Base-by-base conservation (phyloP, 2,797 vertebrate genomes). In the Rhinatrema bivittatum region DNA sequence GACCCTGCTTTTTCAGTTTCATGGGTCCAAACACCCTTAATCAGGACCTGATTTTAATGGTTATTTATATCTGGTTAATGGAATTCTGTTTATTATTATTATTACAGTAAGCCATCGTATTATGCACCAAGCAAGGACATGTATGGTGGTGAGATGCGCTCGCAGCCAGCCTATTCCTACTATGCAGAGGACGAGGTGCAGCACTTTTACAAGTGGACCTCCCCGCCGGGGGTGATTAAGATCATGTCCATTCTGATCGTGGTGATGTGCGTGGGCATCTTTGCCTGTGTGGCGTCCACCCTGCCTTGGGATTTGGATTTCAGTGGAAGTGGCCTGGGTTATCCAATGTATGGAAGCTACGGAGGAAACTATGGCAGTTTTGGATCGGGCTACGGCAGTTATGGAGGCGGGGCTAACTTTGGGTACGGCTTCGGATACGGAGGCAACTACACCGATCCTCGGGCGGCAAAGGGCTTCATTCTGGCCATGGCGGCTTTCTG, bases 161-260 rank as follows among this genome's bases (percentile, higher is more conserved):
- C 85, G 13, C 84, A 87, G 36, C 88, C 85, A 1, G 72, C 76
- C 0, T 86, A 65, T 36, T 84, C 88, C 8, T 84, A 87, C 62
- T 87, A 91, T 57, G 83, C 79, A 1, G 75, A 75, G 4, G 84
- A 91, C 10, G 69, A 87, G 36, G 44, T 84, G 35, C 82, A 89
- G 28, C 86, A 86, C 43, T 94, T 79, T 58, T 93, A 94, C 60
- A 76, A 65, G 42, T 95, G 91, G 91, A 82, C 69, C 2, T 95
- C 92, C 1, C 88, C 91, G 2, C 92, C 91, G 0, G 92, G 91
- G 9, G 85, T 93, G 46, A 94, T 95, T 68, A 91, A 91, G 74
- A 93, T 95, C 21, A 27, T 95, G 32, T 63, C 71, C 3, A 76
- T 95, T 66, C 81, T 95, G 43, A 75, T 93, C 48, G 78, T 93